A percentile compares a stretch with the other conserved stretches of the same genome.
These are phyloP conservation scores for Drosophila quinaria DNA, from an alignment of 2,888 invertebrate species.

Conservation along the genomic window DNA sequence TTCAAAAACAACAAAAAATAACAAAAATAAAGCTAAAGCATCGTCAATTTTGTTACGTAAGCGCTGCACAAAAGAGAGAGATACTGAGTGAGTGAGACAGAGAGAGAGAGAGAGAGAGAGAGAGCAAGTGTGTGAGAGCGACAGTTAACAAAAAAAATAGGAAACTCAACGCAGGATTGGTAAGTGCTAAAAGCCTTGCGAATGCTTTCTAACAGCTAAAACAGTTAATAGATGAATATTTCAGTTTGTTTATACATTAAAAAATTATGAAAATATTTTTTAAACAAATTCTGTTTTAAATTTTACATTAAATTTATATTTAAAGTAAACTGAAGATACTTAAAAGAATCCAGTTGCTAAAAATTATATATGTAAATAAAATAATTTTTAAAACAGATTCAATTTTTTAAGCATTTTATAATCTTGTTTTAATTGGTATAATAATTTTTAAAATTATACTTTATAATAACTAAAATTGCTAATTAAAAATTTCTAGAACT, in stretches of 20 bases:
- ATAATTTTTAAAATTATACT: not conserved
- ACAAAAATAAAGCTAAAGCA: conserved; percentile 25
- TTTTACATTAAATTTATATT: too few relatives aligned
- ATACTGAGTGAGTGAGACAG: not conserved
- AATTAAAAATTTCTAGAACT: not conserved
- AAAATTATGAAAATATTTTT: too few relatives aligned
- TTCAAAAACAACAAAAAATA: conserved; percentile 9
- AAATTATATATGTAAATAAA: too few relatives aligned
- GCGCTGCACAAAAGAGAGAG: conserved; percentile 5
- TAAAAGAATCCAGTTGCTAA: too few relatives aligned
- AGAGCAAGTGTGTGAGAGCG: not conserved
- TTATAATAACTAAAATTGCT: not conserved
- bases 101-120: not conserved
- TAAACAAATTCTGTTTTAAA: too few relatives aligned
- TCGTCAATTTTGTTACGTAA: conserved; percentile 40
- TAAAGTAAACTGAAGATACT: too few relatives aligned
- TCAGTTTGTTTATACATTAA: too few relatives aligned
- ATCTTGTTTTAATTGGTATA: not conserved
- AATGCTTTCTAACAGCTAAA: not conserved
- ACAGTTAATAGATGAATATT: too few relatives aligned
- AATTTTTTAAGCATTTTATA: too few relatives aligned
- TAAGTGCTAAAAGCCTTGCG: conserved; percentile 16
- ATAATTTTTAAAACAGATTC: too few relatives aligned
- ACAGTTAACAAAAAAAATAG: conserved; percentile 3
- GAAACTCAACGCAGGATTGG: conserved; percentile 37